phyloP scores from a whole-genome alignment of 1,140 invertebrate genomes.

The Cataglyphis hispanica region DNA sequence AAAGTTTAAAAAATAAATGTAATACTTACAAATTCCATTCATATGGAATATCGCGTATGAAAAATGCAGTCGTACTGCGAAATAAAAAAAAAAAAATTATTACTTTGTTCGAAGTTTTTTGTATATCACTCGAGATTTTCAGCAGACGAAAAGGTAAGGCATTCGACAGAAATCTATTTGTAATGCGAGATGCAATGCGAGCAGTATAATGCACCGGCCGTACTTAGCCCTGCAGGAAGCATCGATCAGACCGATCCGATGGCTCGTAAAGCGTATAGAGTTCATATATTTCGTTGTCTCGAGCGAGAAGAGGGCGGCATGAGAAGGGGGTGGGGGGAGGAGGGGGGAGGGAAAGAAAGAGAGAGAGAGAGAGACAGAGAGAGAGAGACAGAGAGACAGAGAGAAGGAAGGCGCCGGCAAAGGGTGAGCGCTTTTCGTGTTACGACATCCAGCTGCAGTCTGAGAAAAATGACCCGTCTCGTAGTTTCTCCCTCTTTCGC shows the following conservation, averaged over 20 bases:
- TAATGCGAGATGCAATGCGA: not conserved
- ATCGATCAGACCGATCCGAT: slow-evolving; percentile 71
- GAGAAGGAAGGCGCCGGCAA: slow-evolving; percentile 35
- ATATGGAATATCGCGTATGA: not conserved
- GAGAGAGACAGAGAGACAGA: not conserved
- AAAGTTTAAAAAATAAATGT: not conserved
- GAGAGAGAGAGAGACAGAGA: not conserved
- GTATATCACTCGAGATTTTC: not conserved
- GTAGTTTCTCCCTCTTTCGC: slow-evolving; percentile 69
- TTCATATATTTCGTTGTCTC: slow-evolving; percentile 73
- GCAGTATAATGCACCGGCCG: slow-evolving; percentile 32
- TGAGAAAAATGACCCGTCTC: slow-evolving; percentile 77
- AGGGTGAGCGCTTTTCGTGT: slow-evolving; percentile 51
- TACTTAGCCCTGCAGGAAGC: slow-evolving; percentile 57
- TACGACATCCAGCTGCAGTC: slow-evolving; percentile 75
- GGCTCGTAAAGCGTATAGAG: slow-evolving; percentile 61
- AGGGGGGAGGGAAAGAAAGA: not conserved
- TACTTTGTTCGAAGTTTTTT: not conserved
- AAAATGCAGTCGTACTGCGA: no score
- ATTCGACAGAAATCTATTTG: slow-evolving; percentile 8
- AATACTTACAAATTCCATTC: slow-evolving; percentile 28
- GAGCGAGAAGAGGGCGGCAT: not conserved
- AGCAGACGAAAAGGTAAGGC: not conserved
- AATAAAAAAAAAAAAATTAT: not conserved
- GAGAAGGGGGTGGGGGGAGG: slow-evolving; percentile 9